Conservation (phyloP, 2,113 vertebrate species). For the Cyprinodon tularosa region DNA sequence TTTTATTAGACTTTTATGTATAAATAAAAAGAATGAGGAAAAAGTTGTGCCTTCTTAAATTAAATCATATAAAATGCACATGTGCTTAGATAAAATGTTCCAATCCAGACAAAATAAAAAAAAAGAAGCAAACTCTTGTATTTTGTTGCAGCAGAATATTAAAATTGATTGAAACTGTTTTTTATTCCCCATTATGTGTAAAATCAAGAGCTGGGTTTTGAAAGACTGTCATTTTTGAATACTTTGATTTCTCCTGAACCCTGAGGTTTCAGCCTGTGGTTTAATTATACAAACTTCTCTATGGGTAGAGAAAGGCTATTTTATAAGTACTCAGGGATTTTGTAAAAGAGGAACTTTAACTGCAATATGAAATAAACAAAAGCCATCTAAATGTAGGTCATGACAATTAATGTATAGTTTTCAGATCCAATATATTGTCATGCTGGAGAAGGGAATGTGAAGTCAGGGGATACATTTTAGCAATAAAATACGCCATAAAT, state of each 20-base stretch:
- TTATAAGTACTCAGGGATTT: slow-evolving; percentile 17
- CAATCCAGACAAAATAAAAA: slow-evolving; percentile 24
- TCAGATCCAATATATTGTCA: slow-evolving; percentile 23
- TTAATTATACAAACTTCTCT: slow-evolving; percentile 6
- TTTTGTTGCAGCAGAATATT: slow-evolving; percentile 54
- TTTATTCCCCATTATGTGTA: slow-evolving; percentile 26
- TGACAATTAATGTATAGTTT: slow-evolving; percentile 13
- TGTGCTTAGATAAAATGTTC: slow-evolving; percentile 36
- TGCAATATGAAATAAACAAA: slow-evolving; percentile 28
- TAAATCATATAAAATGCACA: slow-evolving; percentile 78
- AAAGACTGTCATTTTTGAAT: slow-evolving; percentile 20
- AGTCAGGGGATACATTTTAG: slow-evolving; percentile 34
- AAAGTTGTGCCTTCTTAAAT: slow-evolving; percentile 76
- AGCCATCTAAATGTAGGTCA: slow-evolving; percentile 17
- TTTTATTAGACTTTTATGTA: slow-evolving; percentile 72
- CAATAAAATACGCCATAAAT: slow-evolving; percentile 26
- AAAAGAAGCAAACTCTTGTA: slow-evolving; percentile 11
- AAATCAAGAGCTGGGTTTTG: slow-evolving; percentile 31
- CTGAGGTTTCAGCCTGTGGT: slow-evolving; percentile 34
- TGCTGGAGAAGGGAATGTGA: slow-evolving; percentile 7
- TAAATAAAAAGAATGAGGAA: slow-evolving; percentile 77
- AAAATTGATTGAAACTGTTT: slow-evolving; percentile 41
- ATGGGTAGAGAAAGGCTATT: slow-evolving; percentile 20
- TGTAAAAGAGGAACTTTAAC: slow-evolving; percentile 20
- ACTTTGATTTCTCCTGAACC: slow-evolving; percentile 32